Conservation (phyloP, 2,888 invertebrate genomes). For the Apamea crenata region DNA sequence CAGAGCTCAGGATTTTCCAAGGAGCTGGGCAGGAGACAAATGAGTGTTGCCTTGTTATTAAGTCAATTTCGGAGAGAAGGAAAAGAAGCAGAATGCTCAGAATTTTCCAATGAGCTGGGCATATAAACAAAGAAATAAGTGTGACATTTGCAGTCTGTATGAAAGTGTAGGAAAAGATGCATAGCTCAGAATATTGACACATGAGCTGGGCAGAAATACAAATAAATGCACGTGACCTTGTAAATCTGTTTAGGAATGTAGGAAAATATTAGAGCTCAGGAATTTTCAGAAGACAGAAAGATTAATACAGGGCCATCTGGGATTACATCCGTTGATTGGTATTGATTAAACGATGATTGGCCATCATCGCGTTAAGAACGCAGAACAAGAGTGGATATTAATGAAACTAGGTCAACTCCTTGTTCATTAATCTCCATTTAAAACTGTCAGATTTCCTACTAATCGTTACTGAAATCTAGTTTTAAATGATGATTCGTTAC, state of each 20-base stretch:
- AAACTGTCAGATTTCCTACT: conserved; percentile 10
- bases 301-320: not conserved
- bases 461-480: conserved; percentile 20
- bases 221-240: not conserved
- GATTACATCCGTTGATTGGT: conserved; percentile 31
- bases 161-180: not conserved
- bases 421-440: conserved; percentile 14
- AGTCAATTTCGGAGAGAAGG: conserved; percentile 7
- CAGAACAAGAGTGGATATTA: conserved; percentile 16
- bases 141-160: not conserved
- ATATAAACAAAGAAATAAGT: not conserved
- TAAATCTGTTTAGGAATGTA: not conserved
- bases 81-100: not conserved
- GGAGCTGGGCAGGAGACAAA: conserved; percentile 12
- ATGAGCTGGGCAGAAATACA: not conserved
- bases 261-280: not conserved
- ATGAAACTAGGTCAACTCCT: conserved; percentile 4
- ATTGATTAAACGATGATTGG: conserved; percentile 30
- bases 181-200: not conserved
- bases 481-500: conserved; percentile 9
- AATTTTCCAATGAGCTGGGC: not conserved
- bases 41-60: conserved; percentile 28
- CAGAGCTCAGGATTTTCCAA: not conserved
- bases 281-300: conserved; percentile 1
- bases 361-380: conserved; percentile 16